Base-by-base conservation (phyloP, 2,113 vertebrate genomes). In the Callospermophilus lateralis region DNA sequence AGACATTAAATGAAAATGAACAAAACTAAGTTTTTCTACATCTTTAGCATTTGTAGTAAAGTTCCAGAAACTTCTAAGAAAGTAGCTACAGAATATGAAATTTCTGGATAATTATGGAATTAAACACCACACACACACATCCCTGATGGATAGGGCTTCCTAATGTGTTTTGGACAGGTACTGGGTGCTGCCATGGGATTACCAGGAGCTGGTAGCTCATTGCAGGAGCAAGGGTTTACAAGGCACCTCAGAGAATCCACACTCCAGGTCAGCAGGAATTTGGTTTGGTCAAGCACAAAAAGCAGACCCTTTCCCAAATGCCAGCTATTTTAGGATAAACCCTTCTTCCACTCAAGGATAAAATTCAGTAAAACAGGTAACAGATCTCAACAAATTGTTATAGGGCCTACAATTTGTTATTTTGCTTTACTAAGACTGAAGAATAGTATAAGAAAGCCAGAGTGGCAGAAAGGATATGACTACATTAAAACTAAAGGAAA, bases 371-470 rank as follows among this genome's bases (percentile, higher is more conserved):
- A 77, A 78, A 39, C 77, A 19, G 79, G 20, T 9, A 70, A 77
- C 53, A 70, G 45, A 45, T 45, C 1, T 0, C 45, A 19, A 81
- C 86, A 12, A 39, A 34, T 42, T 79, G 32, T 4, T 74, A 48
- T 48, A 72, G 11, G 22, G 55, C 39, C 24, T 37, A 11, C 8
- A 16, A 53, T 26, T 74, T 74, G 11, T 30, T 26, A 65, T 86
- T 94, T 77, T 95, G 90, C 90, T 78, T 96, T 34, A 63, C 10
- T 83, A 58, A 90, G n/a, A 72, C 0, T 42, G 32, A 95, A 91
- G 13, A 28, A 84, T 13, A 45, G 39, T 20, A 11, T 61, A 84
- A 93, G 39, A 68, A 93, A 80, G 42, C 22, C 37, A 79, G 8
- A 70, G 19, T 39, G 19, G 55, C 61, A 30, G 37, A 26, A 91